These are phyloP conservation scores for Nezara viridula DNA, from an alignment of 2,888 invertebrate species.

Conservation along the genomic window DNA sequence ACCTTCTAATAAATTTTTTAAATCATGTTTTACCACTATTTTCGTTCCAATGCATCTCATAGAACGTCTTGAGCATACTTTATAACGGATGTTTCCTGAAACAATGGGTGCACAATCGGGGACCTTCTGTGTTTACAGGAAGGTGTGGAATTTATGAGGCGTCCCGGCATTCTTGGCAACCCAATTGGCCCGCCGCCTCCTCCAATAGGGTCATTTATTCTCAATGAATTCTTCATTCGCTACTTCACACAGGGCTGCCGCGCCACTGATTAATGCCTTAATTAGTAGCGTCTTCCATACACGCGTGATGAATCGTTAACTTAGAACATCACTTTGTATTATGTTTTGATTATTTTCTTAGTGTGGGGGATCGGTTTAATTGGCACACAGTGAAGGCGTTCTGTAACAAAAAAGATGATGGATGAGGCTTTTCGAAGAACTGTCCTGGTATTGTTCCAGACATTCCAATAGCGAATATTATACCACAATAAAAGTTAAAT, in stretches of 20 bases:
- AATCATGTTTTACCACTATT: no score
- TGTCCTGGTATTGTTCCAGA: neutral
- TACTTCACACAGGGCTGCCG: neutral
- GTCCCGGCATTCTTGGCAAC: constrained; percentile 39
- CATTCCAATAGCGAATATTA: neutral
- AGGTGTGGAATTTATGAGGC: constrained; percentile 25
- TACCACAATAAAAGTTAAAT: neutral
- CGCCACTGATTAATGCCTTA: constrained; percentile 9
- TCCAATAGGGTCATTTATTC: constrained; percentile 30
- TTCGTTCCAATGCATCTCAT: no score
- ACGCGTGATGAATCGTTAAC: constrained; percentile 14
- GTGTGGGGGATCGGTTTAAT: neutral
- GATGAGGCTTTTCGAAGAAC: neutral
- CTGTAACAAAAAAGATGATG: neutral
- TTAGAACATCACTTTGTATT: neutral
- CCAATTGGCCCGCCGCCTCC: neutral
- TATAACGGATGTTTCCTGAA: neutral
- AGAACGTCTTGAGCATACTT: no score
- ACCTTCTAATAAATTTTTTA: no score
- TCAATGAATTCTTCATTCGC: constrained; percentile 34
- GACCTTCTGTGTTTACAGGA: constrained; percentile 37
- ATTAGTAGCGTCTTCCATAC: constrained; percentile 11
- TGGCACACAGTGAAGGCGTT: neutral
- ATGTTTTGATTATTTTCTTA: neutral
- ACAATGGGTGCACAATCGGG: neutral